These are phyloP conservation scores for Mastigias papua DNA, from an alignment of 30 jellyfish, hydroid and myxozoan genomes.

Conservation along the genomic window DNA sequence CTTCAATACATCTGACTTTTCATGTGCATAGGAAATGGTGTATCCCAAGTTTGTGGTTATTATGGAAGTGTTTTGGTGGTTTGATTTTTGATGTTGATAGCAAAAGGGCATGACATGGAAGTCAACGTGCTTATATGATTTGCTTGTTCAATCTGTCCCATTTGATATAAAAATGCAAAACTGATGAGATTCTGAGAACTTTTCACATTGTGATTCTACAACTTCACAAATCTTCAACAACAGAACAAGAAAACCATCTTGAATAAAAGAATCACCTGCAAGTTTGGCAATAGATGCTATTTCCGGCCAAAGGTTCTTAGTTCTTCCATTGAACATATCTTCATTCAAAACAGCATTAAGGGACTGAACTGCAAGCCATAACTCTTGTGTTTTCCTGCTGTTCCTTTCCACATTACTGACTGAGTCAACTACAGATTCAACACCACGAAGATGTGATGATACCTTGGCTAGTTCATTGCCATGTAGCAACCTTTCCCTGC, in stretches of 20 bases:
- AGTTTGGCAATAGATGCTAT: slow-evolving; percentile 61
- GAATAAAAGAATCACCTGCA: slow-evolving; percentile 82
- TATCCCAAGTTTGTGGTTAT: too few relatives aligned
- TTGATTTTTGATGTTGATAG: too few relatives aligned
- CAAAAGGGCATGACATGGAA: too few relatives aligned
- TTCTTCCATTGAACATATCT: slow-evolving; percentile 72
- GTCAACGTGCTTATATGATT: too few relatives aligned
- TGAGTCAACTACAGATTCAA: slow-evolving; percentile 70
- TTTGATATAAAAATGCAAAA: too few relatives aligned
- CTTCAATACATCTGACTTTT: too few relatives aligned
- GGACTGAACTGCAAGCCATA: slow-evolving; percentile 88
- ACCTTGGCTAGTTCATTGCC: slow-evolving; percentile 64
- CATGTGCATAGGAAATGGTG: too few relatives aligned
- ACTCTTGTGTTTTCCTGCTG: slow-evolving; percentile 76
- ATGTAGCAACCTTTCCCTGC: slow-evolving; percentile 60
- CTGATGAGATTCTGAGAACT: too few relatives aligned
- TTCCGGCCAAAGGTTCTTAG: slow-evolving; percentile 90
- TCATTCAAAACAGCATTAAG: slow-evolving; percentile 77
- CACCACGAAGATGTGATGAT: slow-evolving; percentile 70
- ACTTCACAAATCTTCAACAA: not conserved
- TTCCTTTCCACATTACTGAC: slow-evolving; percentile 73
- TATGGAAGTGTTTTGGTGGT: too few relatives aligned
- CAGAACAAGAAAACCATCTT: not conserved
- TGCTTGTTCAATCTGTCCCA: too few relatives aligned
- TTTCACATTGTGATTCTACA: too few relatives aligned